These are phyloP conservation scores for Nomada hirtipes DNA, from an alignment of 2,888 invertebrate genomes.

Conservation along the genomic window DNA sequence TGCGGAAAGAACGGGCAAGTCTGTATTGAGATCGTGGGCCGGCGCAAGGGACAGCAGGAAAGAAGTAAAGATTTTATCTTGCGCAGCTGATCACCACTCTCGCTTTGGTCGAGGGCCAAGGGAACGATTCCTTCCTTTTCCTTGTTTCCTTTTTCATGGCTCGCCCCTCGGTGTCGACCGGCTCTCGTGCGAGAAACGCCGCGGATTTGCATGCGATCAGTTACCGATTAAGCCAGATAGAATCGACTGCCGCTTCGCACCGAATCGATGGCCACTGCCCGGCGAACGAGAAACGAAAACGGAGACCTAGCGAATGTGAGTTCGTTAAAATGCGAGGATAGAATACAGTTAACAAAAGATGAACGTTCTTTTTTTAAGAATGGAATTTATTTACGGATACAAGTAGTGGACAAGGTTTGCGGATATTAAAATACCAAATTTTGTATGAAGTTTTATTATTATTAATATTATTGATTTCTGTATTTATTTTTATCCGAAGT, in stretches of 20 bases:
- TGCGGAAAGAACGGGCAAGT: slow-evolving; percentile 43
- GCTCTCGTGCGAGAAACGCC: slow-evolving; percentile 48
- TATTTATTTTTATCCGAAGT: too few relatives aligned
- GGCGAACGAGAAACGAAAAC: not conserved
- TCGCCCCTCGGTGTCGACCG: slow-evolving; percentile 32
- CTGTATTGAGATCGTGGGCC: slow-evolving; percentile 68
- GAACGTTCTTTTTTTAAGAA: too few relatives aligned
- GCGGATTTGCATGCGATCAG: slow-evolving; percentile 79
- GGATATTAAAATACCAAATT: too few relatives aligned
- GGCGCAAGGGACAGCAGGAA: slow-evolving; percentile 62
- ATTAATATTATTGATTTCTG: too few relatives aligned
- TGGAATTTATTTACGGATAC: too few relatives aligned
- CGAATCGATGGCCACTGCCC: slow-evolving; percentile 57
- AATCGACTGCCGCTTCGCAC: slow-evolving; percentile 64
- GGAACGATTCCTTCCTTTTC: slow-evolving; percentile 36
- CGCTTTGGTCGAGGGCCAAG: slow-evolving; percentile 51
- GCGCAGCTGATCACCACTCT: slow-evolving; percentile 64
- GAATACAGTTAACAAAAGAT: too few relatives aligned
- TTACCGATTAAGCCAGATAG: slow-evolving; percentile 79
- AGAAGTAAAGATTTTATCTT: slow-evolving; percentile 69
- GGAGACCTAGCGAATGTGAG: not conserved
- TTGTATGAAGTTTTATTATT: too few relatives aligned
- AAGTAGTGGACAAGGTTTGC: too few relatives aligned
- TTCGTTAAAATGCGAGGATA: not conserved
- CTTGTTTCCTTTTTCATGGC: slow-evolving; percentile 25